Percentiles rank a stretch among this genome's conserved stretches.
Conservation (phyloP, 2,888 invertebrate species). For the Osedax fenrisi region DNA sequence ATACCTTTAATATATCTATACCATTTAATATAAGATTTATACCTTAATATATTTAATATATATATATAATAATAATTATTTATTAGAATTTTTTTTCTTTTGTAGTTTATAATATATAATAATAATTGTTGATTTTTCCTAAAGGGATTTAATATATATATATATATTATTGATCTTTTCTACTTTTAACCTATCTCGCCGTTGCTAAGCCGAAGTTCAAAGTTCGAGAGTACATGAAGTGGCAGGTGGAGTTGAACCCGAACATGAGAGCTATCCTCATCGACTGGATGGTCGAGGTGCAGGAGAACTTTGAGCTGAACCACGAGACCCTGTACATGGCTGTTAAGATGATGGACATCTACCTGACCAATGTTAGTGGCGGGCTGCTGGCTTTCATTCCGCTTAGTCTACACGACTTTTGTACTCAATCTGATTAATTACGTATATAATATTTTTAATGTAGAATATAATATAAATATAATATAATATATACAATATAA, state of each 20-base stretch:
- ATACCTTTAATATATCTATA: neutral
- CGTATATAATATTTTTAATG: too few species aligned
- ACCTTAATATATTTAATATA: too few species aligned
- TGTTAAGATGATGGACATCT: slow-evolving; percentile 85
- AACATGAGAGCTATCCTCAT: slow-evolving; percentile 85
- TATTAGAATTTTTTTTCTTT: neutral
- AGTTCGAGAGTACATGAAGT: slow-evolving; percentile 63
- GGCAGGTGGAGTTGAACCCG: slow-evolving; percentile 65
- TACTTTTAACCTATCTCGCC: neutral
- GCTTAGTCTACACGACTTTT: too few species aligned
- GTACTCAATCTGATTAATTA: too few species aligned
- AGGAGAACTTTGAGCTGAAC: slow-evolving; percentile 78
- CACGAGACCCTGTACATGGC: slow-evolving; percentile 94
- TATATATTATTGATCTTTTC: neutral
- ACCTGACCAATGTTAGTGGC: slow-evolving; percentile 57
- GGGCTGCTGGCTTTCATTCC: too few species aligned
- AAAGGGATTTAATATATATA: neutral
- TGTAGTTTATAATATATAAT: neutral
- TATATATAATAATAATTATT: neutral
- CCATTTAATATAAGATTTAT: neutral
- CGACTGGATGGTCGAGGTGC: slow-evolving; percentile 98
- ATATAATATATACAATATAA: too few species aligned
- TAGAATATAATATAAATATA: too few species aligned
- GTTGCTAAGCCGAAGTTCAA: slow-evolving; percentile 57
- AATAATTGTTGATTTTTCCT: too few species aligned